A percentile compares a stretch with the other conserved stretches of the same genome.
These are phyloP conservation scores for Proteles cristata DNA, from an alignment of 2,113 vertebrate genomes.

Conservation along the genomic window DNA sequence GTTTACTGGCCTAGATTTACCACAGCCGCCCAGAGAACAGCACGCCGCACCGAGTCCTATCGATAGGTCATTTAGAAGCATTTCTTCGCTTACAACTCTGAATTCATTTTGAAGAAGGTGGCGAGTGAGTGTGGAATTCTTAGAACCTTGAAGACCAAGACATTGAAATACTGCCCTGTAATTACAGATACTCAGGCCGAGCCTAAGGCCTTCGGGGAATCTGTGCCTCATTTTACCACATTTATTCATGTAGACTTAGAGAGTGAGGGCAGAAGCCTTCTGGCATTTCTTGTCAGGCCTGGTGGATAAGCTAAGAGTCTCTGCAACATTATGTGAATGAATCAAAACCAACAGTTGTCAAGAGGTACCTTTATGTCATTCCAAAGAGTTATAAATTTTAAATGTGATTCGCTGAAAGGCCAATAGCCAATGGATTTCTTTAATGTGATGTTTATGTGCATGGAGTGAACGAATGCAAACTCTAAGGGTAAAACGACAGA, in stretches of 20 bases:
- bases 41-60: fast-evolving
- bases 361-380: background rate
- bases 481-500: background rate
- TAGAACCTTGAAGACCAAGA: background rate
- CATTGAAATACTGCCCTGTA: background rate
- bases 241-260: background rate
- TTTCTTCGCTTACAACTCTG: background rate
- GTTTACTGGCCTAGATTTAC: conserved; percentile 68
- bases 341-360: background rate
- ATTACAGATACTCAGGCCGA: background rate
- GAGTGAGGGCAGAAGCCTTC: background rate
- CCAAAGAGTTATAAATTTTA: background rate
- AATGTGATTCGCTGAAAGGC: background rate
- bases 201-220: background rate
- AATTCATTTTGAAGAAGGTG: background rate
- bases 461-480: background rate
- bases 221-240: background rate
- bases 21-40: background rate
- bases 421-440: background rate
- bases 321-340: background rate
- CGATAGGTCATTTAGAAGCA: background rate
- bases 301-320: background rate
- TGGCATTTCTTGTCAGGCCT: background rate
- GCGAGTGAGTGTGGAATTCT: background rate
- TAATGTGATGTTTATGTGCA: background rate